Percentiles rank a stretch among this genome's conserved stretches.
Evolutionary conservation across 2,888 invertebrate species (phyloP).

Genomic region (Leptinotarsa rubiginosa): DNA sequence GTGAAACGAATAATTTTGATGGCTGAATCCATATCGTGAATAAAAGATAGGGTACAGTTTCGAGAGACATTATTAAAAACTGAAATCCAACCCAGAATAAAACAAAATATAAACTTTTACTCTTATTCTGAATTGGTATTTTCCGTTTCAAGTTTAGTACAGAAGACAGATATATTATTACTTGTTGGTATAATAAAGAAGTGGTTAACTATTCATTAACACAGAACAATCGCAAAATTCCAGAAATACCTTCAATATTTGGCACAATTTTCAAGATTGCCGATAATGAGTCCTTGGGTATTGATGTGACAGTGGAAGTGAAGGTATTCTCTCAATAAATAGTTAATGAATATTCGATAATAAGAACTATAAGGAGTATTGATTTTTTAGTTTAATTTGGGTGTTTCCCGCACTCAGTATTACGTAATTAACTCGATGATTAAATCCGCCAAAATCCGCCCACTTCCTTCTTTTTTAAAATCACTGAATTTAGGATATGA

Average conservation of each 20-base stretch:
- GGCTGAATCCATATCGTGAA: too few relatives aligned
- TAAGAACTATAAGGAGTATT: not conserved
- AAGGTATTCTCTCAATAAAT: not conserved
- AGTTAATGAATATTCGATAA: not conserved
- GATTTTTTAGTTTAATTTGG: too few relatives aligned
- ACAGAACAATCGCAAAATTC: slow-evolving; percentile 54
- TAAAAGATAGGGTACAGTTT: not conserved
- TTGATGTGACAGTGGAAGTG: not conserved
- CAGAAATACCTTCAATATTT: slow-evolving; percentile 26
- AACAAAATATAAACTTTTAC: not conserved
- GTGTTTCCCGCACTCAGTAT: too few relatives aligned
- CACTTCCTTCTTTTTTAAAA: too few relatives aligned
- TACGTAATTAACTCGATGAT: too few relatives aligned
- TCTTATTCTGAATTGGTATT: not conserved
- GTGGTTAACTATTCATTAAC: slow-evolving; percentile 33
- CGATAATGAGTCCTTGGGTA: slow-evolving; percentile 38
- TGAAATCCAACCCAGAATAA: not conserved
- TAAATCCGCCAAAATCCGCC: too few relatives aligned
- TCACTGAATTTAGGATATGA: too few relatives aligned
- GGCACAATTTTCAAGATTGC: slow-evolving; percentile 35
- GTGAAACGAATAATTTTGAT: too few relatives aligned
- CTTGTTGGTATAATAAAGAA: slow-evolving; percentile 38
- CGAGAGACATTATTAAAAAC: not conserved
- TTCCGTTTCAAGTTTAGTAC: slow-evolving; percentile 30
- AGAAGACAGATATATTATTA: slow-evolving; percentile 45